phyloP scores from a whole-genome alignment of 2,888 invertebrate genomes.

The Stenotaenia linearis region DNA sequence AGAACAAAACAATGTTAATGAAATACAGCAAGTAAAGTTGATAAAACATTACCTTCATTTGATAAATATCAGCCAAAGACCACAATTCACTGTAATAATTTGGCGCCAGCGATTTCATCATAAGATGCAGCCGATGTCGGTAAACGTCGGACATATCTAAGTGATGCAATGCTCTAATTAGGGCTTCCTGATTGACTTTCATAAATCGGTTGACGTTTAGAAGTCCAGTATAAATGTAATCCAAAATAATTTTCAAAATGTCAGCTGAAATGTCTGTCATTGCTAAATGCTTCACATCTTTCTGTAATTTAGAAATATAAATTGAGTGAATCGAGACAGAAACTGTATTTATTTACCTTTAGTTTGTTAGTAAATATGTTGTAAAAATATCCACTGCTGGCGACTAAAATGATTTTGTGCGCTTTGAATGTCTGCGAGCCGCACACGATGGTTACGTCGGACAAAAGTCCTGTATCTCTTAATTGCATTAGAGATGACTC shows the following conservation, averaged over 20 bases:
- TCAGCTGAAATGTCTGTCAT: background rate
- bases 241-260: background rate
- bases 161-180: background rate
- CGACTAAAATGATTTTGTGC: background rate
- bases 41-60: background rate
- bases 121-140: background rate
- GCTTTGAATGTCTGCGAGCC: slow-evolving; percentile 17
- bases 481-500: background rate
- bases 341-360: background rate
- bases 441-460: background rate
- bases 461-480: background rate
- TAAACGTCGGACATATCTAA: background rate
- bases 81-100: background rate
- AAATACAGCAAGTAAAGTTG: too few species aligned
- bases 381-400: slow-evolving; percentile 9
- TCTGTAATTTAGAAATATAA: background rate
- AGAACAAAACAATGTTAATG: too few species aligned
- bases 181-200: background rate
- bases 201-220: background rate
- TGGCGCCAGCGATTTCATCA: background rate
- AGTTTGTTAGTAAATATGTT: background rate
- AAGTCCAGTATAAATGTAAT: background rate
- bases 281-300: background rate
- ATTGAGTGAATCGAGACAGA: background rate
- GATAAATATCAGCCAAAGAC: background rate